Base-by-base conservation (phyloP, 2,113 vertebrate species). In the Cephalopterus ornatus region DNA sequence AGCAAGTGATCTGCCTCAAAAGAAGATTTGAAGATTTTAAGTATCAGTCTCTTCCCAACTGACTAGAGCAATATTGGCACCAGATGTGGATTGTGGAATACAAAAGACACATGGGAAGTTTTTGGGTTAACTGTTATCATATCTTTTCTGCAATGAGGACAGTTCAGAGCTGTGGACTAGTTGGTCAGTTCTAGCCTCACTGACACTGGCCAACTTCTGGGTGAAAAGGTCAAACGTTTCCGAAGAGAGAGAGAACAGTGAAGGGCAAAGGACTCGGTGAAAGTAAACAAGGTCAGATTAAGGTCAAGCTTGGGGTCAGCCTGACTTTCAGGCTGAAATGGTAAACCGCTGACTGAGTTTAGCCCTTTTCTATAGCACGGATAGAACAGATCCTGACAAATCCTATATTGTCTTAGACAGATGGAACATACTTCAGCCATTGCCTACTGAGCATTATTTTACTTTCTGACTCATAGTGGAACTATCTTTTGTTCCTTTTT, bases 271-370 rank as follows among this genome's bases (percentile, higher is more conserved):
- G 88, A 92, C 81, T 62, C 73, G 32, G 85, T 91, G 88, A 76
- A 97, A 89, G 90, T 95, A 90, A 92, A 94, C 88, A 96, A 95
- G 96, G 97, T 97, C 95, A 79, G 91, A 76, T n/a, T 93, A 95
- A 97, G 97, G 97, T 96, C 96, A 96, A 28, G 75, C 86, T 55
- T 79, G 88, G 92, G 97, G 79, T 97, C 96, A 96, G 2, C 71
- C 81, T 66, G 93, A 95, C 94, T 97, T 97, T 95, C 76, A 46
- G 93, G 63, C 89, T 95, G 88, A 95, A 98, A 97, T 93, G 97
- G 95, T 96, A 94, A 95, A 95, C 93, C 84, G 74, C 89, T 96
- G 95, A 84, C 94, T 83, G 95, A 86, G 76, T 91, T 92, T 93
- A 94, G 90, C 79, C 86, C 66, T 91, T 97, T 97, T 95, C 94